Evolutionary conservation across 2,888 invertebrate species (phyloP), one percentile per base, ranked within the genome.

Genomic region (Elegia similella): DNA sequence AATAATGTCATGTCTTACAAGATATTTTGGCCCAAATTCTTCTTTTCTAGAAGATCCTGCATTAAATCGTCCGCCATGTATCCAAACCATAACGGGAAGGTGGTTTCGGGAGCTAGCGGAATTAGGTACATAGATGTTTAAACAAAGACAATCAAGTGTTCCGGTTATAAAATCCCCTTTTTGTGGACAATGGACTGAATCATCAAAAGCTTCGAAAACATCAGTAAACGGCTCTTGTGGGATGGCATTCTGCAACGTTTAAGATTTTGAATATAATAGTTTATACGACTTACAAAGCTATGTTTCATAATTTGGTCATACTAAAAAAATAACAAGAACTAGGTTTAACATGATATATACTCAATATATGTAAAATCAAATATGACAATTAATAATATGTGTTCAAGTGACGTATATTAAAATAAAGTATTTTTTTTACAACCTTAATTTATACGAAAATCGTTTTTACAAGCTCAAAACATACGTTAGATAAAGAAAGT

Each of bases 111-210:
- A 57, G 17, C 59, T 73, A 0, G 73, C 76, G 1, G 60, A 38
- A 13, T 68, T 66, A 0, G 93, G 93, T 0, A 93, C 92, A 68
- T 92, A 95, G 0, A 94, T 88, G 70, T 94, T 94, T 3, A 95
- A 67, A 60, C 92, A 93, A 0, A 95, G 84, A 60, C 95, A 95
- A 65, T 93, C 92, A 59, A 91, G 79, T 16, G n/a, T n/a, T n/a
- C n/a, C n/a, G n/a, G n/a, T n/a, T n/a, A n/a, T n/a, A n/a, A n/a
- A n/a, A n/a, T 78, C 44, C 73, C 92, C 74, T 67, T 82, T 16
- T 72, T 69, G 69, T 3, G 69, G 65, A 46, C 70, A 70, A 59
- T 62, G 2, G n/a, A n/a, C n/a, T n/a, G 69, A 60, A 17, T 74
- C 72, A 44, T 73, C 59, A 32, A 59, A 56, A 1, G 76, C 77